Conservation (phyloP, 2,113 vertebrate species). For the Cyanocitta stelleri region DNA sequence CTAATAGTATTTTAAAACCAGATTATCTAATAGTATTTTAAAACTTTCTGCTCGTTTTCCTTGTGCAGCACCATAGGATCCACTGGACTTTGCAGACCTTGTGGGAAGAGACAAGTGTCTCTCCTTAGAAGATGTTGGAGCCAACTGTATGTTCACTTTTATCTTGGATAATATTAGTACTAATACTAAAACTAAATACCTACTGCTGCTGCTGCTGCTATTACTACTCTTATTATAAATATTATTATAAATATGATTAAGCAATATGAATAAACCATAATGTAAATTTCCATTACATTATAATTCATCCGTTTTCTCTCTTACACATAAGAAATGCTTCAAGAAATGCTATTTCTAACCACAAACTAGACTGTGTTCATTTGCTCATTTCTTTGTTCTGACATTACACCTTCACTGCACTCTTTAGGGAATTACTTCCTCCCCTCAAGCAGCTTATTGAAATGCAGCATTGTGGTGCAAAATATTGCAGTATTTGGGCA, state of each 20-base stretch:
- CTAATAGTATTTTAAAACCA: neutral
- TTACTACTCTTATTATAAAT: neutral
- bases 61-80: neutral
- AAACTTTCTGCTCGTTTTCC: neutral
- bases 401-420: neutral
- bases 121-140: neutral
- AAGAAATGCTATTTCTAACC: neutral
- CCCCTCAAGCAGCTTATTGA: neutral
- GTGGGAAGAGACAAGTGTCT: neutral
- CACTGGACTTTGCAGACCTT: neutral
- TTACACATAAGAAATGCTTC: neutral
- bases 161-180: neutral
- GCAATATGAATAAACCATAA: neutral
- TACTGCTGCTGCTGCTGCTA: accelerated
- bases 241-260: neutral
- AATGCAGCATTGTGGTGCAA: neutral
- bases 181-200: neutral
- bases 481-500: neutral
- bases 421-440: neutral
- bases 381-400: neutral
- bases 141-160: neutral
- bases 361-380: neutral
- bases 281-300: neutral
- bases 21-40: neutral
- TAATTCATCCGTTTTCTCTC: neutral